Evolutionary conservation across 2,113 vertebrate genomes (phyloP), one percentile per base, ranked within the genome.

Genomic region (Sander vitreus): DNA sequence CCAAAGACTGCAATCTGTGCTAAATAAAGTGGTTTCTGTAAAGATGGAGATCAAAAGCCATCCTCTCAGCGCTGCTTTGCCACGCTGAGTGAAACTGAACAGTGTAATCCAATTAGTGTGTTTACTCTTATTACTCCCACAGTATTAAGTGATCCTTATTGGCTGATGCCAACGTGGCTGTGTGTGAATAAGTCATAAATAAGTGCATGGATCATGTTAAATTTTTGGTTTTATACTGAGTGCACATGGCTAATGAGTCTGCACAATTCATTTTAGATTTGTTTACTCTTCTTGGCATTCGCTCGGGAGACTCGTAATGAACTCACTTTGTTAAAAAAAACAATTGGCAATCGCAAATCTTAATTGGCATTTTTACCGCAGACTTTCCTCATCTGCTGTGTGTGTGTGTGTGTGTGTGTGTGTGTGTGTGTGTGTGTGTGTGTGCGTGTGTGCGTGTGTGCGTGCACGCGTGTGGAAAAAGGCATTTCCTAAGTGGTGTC

Each of bases 41-140:
- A 23, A 72, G 75, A 85, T 77, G 64, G 51, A 84, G 70, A 90
- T 82, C 69, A 80, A 68, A 77, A 57, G 45, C 54, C 73, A 86
- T 86, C 76, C 75, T 68, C 30, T 6, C 39, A 53, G 65, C 25
- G 58, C 60, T 2, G 79, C 76, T 18, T 47, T 45, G 21, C 54
- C 76, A 43, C 50, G 78, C 45, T 66, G 39, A 78, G 66, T 79
- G 82, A 85, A 78, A 65, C 59, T 45, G 51, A 91, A 74, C 68
- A 30, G 25, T 72, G 74, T 59, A 77, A 85, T 89, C 71, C 76
- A 79, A 91, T 90, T 78, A 88, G 71, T 19, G 6, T 81, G 85
- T 85, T 88, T 84, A 78, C 79, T 74, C 58, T 71, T 83, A 76
- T 45, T 86, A 75, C 81, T 79, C 63, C 54, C 55, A 10, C 70